Evolutionary conservation across 2,797 vertebrate species (phyloP).

Genomic region (Dipus sagitta): DNA sequence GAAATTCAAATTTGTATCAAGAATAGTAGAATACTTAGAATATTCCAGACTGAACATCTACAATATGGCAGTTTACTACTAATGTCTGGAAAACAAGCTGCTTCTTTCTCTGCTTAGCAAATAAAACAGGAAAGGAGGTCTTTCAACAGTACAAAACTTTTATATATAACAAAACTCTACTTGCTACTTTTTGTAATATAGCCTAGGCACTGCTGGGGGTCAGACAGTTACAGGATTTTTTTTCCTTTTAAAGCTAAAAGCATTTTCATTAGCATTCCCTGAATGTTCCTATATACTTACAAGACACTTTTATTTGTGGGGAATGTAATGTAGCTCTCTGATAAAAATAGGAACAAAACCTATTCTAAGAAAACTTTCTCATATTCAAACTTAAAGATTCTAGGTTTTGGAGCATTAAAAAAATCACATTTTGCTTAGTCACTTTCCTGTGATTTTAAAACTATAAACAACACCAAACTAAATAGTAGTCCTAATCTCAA

Average conservation of each 20-base stretch:
- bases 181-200: slow-evolving; percentile 22
- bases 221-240: neutral
- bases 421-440: neutral
- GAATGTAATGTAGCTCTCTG: slow-evolving; percentile 35
- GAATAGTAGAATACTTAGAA: slow-evolving; percentile 8
- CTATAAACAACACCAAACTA: slow-evolving; percentile 40
- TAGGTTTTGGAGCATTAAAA: neutral
- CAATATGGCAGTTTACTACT: neutral
- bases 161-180: slow-evolving; percentile 1
- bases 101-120: neutral
- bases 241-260: slow-evolving; percentile 29
- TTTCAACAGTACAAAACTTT: slow-evolving; percentile 40
- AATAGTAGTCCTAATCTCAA: slow-evolving; percentile 51
- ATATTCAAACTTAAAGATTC: slow-evolving; percentile 48
- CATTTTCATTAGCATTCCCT: neutral
- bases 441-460: slow-evolving; percentile 43
- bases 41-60: neutral
- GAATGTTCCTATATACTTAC: slow-evolving; percentile 32
- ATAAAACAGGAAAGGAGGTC: neutral
- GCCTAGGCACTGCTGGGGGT: slow-evolving; percentile 10
- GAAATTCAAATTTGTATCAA: slow-evolving; percentile 40
- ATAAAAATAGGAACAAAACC: slow-evolving; percentile 17
- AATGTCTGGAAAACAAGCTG: slow-evolving; percentile 35
- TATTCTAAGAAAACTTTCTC: slow-evolving; percentile 28
- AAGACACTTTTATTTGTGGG: slow-evolving; percentile 31